Base-by-base conservation (phyloP, 2,888 invertebrate species). In the Desoria tigrina region DNA sequence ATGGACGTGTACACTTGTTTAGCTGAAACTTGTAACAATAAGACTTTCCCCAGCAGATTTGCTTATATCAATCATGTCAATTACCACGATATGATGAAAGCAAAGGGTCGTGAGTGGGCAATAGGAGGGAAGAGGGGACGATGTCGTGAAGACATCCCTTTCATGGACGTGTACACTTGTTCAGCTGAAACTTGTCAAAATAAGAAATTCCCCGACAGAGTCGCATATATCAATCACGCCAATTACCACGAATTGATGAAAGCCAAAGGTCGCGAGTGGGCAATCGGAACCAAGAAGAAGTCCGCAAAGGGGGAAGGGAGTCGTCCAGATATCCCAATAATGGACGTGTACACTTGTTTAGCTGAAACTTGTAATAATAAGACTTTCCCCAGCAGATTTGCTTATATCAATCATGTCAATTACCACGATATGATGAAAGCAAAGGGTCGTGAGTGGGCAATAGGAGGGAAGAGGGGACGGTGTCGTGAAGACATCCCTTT, bases 401-500 rank as follows among this genome's bases (percentile, higher is more conserved):
- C 16, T 2, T 55, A 28, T 6, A 27, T 55, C n/a, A 28, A 28
- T 32, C 55, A 55, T n/a, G 28, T 55, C 4, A 55, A 55, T 14
- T 55, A 55, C 28, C 55, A 55, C 28, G 28, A 27, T 3, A 26
- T 7, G n/a, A 26, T 55, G 18, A 55, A 55, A 32, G 51, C 51
- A 16, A n/a, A 26, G 2, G 28, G 32, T 28, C n/a, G 27, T 26
- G 28, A 55, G 21, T 45, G 45, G 45, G 4, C n/a, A 45, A 23
- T 18, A 6, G 51, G 51, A 23, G 24, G 24, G 7, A 7, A 18
- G 16, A 14, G 55, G 32, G 7, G 28, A 27, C n/a, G 7, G 11
- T 18, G 4, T 11, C 55, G 55, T 14, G n/a, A 23, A 26, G 55
- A 55, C 21, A 55, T 55, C 28, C 55, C 55, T 4, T 37, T 21